Base-by-base conservation (phyloP, 2,888 invertebrate genomes). In the Phalangium opilio region DNA sequence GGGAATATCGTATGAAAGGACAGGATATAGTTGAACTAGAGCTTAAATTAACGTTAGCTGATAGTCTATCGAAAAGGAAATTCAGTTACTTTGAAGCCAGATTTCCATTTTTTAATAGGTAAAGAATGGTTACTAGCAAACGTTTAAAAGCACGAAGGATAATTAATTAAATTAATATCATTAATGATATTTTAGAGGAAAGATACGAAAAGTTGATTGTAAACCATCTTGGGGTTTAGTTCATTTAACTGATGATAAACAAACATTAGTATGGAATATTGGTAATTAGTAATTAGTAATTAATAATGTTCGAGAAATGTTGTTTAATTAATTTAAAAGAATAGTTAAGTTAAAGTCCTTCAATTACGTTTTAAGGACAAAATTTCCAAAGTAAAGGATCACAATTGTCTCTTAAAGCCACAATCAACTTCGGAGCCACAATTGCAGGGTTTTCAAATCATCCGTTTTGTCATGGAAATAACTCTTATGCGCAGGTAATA, bases 1-100 rank as follows among this genome's bases (percentile, higher is more conserved):
- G 50, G 27, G 45, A 48, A 2, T 50, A 47, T 46, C 48, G 48
- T 45, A 48, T 50, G 48, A 7, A 38, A 20, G 50, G 50, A 41
- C 48, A 50, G 15, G 41, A 42, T 14, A 14, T 40, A n/a, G 43
- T 50, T 12, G 50, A 50, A 21, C 32, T 50, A 2, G 35, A 48
- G 20, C 21, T 50, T n/a, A 48, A 50, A n/a, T 27, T 50, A 8
- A 45, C 48, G 38, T 21, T 50, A 15, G 43, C 38, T 48, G 44
- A 46, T 33, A 43, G 42, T 19, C 32, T 50, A 14, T 27, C 8
- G 8, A 50, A 48, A 18, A 50, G 48, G n/a, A 43, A 12, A 12
- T 50, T 50, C 43, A 48, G 48, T 8, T 50, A 33, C 15, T 50
- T 34, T 45, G 50, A 50, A 21, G 33, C 45, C 2, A 40, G 45